A percentile compares a stretch with the other conserved stretches of the same genome.
phyloP scores from a whole-genome alignment of 2,888 invertebrate species.

The Xylophagus ater region DNA sequence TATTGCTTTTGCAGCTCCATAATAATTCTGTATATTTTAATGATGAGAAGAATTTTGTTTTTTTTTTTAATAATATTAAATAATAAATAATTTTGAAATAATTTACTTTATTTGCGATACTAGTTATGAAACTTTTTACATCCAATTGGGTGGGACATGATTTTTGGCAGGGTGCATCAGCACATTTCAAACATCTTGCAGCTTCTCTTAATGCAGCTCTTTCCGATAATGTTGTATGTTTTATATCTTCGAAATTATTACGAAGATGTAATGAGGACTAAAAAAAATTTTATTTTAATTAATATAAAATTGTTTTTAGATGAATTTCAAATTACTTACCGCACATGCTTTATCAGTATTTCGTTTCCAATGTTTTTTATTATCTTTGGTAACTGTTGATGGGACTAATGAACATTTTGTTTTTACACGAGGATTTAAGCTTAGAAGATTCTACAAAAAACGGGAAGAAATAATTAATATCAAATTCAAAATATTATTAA shows the following conservation, averaged over 20 bases:
- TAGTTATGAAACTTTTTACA: constrained; percentile 91
- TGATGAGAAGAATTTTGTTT: constrained; percentile 17
- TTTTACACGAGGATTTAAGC: constrained; percentile 74
- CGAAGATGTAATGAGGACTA: constrained; percentile 57
- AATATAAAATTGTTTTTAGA: not conserved
- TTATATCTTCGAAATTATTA: constrained; percentile 93
- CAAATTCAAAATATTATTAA: not conserved
- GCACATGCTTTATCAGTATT: constrained; percentile 74
- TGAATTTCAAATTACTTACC: constrained; percentile 44
- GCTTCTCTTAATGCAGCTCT: constrained; percentile 87
- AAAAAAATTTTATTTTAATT: constrained; percentile 8
- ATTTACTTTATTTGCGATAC: constrained; percentile 78
- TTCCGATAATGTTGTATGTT: constrained; percentile 94
- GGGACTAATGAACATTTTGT: constrained; percentile 70
- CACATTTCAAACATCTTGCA: constrained; percentile 79
- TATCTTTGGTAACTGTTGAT: constrained; percentile 70
- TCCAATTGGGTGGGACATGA: constrained; percentile 97
- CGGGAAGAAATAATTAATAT: constrained; percentile 4
- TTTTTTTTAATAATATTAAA: constrained; percentile 2
- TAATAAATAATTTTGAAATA: constrained; percentile 13
- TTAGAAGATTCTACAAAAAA: constrained; percentile 65
- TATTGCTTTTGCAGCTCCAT: constrained; percentile 92
- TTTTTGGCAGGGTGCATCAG: constrained; percentile 96
- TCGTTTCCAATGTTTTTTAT: constrained; percentile 91
- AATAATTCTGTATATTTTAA: constrained; percentile 91